Percentiles rank a stretch among this genome's conserved stretches.
phyloP scores from a whole-genome alignment of 1,140 invertebrate species.

The Dreissena polymorpha region DNA sequence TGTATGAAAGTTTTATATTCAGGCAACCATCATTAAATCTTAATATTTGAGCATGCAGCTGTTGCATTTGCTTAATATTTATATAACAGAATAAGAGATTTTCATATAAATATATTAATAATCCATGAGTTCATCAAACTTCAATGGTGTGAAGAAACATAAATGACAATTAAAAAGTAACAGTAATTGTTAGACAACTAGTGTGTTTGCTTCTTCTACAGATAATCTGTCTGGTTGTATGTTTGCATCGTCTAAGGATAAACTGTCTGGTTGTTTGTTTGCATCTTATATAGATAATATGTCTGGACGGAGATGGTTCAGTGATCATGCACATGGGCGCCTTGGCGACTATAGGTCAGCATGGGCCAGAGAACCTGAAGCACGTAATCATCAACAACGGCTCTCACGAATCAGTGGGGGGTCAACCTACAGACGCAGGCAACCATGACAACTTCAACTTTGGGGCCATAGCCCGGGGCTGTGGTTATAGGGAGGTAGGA shows the following conservation, averaged over 20 bases:
- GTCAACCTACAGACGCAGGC: constrained; percentile 78
- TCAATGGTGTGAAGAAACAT: too few species aligned
- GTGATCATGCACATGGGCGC: constrained; percentile 81
- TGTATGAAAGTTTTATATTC: too few species aligned
- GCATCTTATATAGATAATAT: too few species aligned
- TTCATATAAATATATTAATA: too few species aligned
- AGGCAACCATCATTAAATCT: too few species aligned
- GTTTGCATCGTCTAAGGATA: neutral
- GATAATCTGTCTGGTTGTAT: constrained; percentile 75
- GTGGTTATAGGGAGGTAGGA: constrained; percentile 78
- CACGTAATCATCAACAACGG: constrained; percentile 81
- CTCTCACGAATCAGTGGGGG: constrained; percentile 81
- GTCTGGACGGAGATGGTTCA: constrained; percentile 81
- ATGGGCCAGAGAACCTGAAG: constrained; percentile 75
- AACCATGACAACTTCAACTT: constrained; percentile 76
- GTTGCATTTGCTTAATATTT: too few species aligned
- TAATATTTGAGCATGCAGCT: too few species aligned
- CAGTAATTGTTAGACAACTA: too few species aligned
- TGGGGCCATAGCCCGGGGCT: constrained; percentile 72
- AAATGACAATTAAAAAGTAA: too few species aligned
- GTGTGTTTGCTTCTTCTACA: neutral
- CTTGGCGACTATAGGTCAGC: constrained; percentile 79
- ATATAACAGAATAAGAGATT: too few species aligned
- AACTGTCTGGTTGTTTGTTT: too few species aligned
- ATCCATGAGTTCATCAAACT: too few species aligned